These are phyloP conservation scores for Emydoidea blandingii DNA, from an alignment of 2,797 vertebrate genomes.

Conservation along the genomic window DNA sequence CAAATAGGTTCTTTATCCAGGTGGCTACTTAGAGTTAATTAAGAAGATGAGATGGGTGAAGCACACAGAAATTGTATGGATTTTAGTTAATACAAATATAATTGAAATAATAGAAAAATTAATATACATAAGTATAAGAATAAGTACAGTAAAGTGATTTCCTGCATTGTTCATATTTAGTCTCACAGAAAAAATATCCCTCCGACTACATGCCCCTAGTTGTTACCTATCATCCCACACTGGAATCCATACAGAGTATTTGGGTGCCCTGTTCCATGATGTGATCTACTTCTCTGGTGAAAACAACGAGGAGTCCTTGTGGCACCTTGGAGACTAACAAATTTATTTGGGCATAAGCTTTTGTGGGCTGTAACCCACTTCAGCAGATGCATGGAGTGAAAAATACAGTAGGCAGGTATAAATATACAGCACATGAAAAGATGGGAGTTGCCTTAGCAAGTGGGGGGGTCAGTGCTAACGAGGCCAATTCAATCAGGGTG, in stretches of 20 bases:
- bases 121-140: background rate
- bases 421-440: no score
- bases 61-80: background rate
- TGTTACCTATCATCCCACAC: background rate
- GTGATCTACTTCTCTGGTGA: no score
- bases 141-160: background rate
- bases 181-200: background rate
- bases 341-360: no score
- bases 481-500: no score
- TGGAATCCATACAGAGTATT: background rate
- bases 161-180: background rate
- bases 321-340: no score
- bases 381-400: no score
- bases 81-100: background rate
- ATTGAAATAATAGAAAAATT: background rate
- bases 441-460: no score
- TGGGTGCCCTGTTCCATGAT: no score
- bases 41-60: background rate
- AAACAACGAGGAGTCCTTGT: background rate
- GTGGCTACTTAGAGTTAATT: background rate
- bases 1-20: background rate
- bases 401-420: no score
- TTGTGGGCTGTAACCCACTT: no score
- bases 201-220: background rate
- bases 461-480: no score